Percentiles rank a stretch among this genome's conserved stretches.
Conservation (phyloP, 1,140 invertebrate genomes). For the Marisa cornuarietis region DNA sequence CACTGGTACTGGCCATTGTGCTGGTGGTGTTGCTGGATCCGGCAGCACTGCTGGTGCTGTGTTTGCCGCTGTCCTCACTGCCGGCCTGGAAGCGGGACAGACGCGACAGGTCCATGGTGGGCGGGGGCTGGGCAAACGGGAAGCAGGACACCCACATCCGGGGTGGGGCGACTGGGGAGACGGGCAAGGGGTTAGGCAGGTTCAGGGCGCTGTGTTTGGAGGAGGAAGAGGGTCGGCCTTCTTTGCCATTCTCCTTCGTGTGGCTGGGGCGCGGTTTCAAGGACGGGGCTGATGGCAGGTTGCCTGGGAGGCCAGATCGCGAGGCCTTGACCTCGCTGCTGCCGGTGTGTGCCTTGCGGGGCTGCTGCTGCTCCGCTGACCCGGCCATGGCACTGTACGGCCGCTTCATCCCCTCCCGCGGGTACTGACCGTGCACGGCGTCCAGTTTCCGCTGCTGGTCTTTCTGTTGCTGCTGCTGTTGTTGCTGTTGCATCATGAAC, state of each 20-base stretch:
- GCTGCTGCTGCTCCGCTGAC: constrained; percentile 3
- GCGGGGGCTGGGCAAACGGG: constrained; percentile 7
- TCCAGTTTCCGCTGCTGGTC: constrained; percentile 21
- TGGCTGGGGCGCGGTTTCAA: constrained; percentile 17
- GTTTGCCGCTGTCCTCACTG: constrained; percentile 7
- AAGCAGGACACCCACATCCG: constrained; percentile 20
- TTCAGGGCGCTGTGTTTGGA: constrained; percentile 4
- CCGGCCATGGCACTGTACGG: constrained; percentile 1
- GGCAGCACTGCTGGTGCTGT: neutral
- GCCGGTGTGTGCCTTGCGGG: constrained; percentile 15
- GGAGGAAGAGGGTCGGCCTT: neutral
- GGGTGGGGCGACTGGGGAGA: constrained; percentile 22
- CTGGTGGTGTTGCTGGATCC: neutral
- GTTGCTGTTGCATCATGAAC: constrained; percentile 8
- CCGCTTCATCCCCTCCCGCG: constrained; percentile 16
- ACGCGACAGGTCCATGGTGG: constrained; percentile 14
- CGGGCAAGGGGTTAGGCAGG: constrained; percentile 10
- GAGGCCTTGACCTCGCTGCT: constrained; percentile 17
- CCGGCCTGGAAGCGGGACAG: constrained; percentile 10
- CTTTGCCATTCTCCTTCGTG: constrained; percentile 23
- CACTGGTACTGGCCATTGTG: neutral
- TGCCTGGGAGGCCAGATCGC: constrained; percentile 5
- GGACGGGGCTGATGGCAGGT: neutral
- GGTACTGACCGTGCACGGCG: constrained; percentile 14
- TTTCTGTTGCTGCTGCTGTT: constrained; percentile 7